These are phyloP conservation scores for Pocillopora verrucosa DNA, from an alignment of 64 coral and sea anemone species.

Conservation along the genomic window DNA sequence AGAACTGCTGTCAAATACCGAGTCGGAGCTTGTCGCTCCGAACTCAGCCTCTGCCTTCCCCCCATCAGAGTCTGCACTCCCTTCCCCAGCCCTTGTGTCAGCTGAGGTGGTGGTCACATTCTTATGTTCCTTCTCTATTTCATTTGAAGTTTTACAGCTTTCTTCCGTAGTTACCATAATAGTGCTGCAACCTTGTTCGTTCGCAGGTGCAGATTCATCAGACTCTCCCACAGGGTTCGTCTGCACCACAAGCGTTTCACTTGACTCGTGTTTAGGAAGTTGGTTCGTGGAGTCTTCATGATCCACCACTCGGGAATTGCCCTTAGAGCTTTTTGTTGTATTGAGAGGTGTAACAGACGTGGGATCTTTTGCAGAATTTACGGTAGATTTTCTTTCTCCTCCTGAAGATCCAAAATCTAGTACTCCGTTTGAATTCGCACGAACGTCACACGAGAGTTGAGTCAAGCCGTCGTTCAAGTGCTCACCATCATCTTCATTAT, in stretches of 20 bases:
- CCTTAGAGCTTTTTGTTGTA: neutral
- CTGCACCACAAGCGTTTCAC: neutral
- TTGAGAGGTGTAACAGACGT: neutral
- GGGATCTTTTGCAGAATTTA: neutral
- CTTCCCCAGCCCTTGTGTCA: neutral
- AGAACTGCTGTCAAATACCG: conserved; percentile 26
- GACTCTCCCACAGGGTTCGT: neutral
- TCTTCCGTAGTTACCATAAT: neutral
- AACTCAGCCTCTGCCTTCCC: neutral
- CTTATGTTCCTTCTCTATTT: neutral
- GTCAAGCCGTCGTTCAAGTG: neutral
- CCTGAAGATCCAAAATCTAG: neutral
- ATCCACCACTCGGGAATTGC: neutral
- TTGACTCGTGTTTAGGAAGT: neutral
- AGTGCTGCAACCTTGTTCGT: neutral
- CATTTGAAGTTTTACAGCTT: neutral
- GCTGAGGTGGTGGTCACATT: neutral
- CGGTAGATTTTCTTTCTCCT: neutral
- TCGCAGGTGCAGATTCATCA: neutral
- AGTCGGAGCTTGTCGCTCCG: neutral
- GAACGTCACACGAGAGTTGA: neutral
- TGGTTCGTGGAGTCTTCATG: neutral
- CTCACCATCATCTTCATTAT: neutral
- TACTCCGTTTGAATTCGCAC: neutral
- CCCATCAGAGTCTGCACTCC: neutral